These are phyloP conservation scores for Steatornis caripensis DNA, from an alignment of 2,113 vertebrate genomes.

Conservation along the genomic window DNA sequence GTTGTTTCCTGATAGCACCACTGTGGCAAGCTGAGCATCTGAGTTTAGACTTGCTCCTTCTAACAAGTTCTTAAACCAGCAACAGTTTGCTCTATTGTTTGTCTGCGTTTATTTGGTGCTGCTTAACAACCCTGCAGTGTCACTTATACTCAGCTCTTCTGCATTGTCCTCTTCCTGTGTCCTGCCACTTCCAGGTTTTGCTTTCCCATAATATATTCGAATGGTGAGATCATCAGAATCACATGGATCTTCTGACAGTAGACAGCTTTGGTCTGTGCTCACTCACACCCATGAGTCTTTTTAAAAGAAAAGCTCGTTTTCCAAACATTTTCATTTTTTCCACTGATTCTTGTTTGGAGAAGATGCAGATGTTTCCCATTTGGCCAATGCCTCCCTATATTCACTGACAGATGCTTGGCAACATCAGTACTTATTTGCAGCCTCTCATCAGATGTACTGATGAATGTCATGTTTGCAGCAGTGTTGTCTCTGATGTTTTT, in stretches of 20 bases:
- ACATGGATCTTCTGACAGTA: neutral
- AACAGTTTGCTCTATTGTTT: neutral
- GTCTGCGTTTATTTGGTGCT: neutral
- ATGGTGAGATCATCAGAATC: neutral
- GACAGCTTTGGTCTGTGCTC: neutral
- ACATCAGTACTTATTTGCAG: neutral
- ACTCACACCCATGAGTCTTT: neutral
- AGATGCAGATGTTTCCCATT: conserved; percentile 25
- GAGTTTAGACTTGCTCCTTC: neutral
- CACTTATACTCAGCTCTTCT: neutral
- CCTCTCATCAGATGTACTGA: neutral
- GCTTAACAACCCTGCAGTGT: neutral
- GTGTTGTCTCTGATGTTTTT: neutral
- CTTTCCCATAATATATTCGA: neutral
- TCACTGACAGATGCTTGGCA: neutral
- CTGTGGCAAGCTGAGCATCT: neutral
- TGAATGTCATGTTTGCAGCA: neutral
- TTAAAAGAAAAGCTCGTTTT: neutral
- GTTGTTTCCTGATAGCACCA: too few relatives aligned
- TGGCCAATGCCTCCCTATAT: neutral
- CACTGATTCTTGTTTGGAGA: neutral
- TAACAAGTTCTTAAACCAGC: neutral
- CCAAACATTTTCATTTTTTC: neutral
- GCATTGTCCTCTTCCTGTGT: neutral
- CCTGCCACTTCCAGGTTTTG: neutral